phyloP scores from a whole-genome alignment of 2,797 vertebrate genomes.

The Arrhamphus sclerolepis region DNA sequence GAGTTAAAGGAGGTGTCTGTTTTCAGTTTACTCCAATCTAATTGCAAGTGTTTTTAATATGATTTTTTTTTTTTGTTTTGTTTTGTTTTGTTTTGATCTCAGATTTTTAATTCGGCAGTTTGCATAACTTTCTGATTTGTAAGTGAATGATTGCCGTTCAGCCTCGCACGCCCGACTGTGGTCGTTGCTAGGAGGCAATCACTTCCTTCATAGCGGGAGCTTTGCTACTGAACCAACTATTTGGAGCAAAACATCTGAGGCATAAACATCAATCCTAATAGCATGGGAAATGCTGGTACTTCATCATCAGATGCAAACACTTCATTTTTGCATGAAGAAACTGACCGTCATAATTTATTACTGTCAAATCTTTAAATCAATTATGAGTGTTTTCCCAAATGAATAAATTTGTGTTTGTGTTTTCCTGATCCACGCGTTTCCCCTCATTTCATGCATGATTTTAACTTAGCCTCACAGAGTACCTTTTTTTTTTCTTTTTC shows the following conservation, averaged over 20 bases:
- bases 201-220: conserved; percentile 67
- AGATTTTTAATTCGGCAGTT: conserved; percentile 65
- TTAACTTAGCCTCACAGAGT: conserved; percentile 42
- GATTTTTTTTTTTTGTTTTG: conserved; percentile 53
- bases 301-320: conserved; percentile 58
- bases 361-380: conserved; percentile 66
- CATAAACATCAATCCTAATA: conserved; percentile 74
- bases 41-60: conserved; percentile 46
- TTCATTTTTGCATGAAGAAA: conserved; percentile 53
- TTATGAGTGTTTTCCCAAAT: conserved; percentile 51
- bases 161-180: conserved; percentile 50
- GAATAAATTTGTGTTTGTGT: conserved; percentile 52
- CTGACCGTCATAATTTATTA: conserved; percentile 61
- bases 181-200: conserved; percentile 68
- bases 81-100: conserved; percentile 65
- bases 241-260: conserved; percentile 72
- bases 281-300: conserved; percentile 54
- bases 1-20: conserved; percentile 18
- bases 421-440: conserved; percentile 26
- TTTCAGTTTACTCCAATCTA: conserved; percentile 44
- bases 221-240: conserved; percentile 63
- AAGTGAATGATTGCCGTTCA: conserved; percentile 72
- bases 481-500: conserved; percentile 28
- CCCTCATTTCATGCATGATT: conserved; percentile 47
- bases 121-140: conserved; percentile 66